A percentile compares a stretch with the other conserved stretches of the same genome.
These are phyloP conservation scores for Cairina moschata DNA, from an alignment of 2,113 vertebrate species.

Conservation along the genomic window DNA sequence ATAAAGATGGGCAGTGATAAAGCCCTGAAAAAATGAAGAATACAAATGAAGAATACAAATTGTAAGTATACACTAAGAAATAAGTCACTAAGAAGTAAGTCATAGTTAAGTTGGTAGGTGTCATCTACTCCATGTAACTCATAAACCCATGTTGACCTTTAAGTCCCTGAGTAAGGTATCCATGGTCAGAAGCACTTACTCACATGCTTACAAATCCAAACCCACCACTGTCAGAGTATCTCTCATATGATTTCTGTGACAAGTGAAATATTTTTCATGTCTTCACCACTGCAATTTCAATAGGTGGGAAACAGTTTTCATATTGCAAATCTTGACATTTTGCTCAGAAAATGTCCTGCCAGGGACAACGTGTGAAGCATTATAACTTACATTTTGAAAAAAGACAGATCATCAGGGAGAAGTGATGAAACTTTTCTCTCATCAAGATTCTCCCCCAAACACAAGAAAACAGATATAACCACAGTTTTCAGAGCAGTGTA, in stretches of 20 bases:
- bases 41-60: not conserved
- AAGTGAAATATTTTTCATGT: constrained; percentile 14
- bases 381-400: not conserved
- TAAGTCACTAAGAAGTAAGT: not conserved
- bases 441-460: not conserved
- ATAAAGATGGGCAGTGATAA: not conserved
- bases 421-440: not conserved
- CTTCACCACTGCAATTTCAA: not conserved
- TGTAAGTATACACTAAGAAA: not conserved
- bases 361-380: not conserved
- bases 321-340: constrained; percentile 26
- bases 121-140: not conserved
- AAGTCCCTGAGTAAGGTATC: not conserved
- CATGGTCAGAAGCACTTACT: not conserved
- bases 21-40: not conserved
- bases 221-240: not conserved
- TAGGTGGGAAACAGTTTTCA: not conserved
- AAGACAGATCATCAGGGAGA: not conserved
- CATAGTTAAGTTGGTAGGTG: not conserved
- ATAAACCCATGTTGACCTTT: not conserved
- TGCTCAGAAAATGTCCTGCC: not conserved
- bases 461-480: not conserved
- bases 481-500: no score
- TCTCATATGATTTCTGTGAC: not conserved
- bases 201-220: not conserved